phyloP scores from a whole-genome alignment of 2,888 invertebrate species.

The Nycteola revayana region DNA sequence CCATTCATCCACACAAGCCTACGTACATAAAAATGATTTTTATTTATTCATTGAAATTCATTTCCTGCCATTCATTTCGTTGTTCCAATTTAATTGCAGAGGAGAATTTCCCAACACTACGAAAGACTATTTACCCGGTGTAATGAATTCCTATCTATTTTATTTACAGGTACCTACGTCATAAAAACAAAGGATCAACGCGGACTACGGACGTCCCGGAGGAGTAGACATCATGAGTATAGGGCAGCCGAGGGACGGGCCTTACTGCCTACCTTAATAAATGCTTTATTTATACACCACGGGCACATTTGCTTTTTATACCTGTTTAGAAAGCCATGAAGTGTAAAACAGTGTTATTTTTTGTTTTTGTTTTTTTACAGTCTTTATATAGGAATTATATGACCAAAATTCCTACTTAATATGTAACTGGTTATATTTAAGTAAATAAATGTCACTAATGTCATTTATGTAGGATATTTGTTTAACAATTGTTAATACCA shows the following conservation, averaged over 20 bases:
- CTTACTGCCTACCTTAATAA: slow-evolving; percentile 41
- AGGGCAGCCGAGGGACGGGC: no score
- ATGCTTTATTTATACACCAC: slow-evolving; percentile 51
- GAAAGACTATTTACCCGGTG: slow-evolving; percentile 12
- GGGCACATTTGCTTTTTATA: slow-evolving; percentile 43
- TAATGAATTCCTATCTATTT: slow-evolving; percentile 30
- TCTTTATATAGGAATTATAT: no score
- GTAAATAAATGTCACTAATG: no score
- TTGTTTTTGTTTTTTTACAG: slow-evolving; percentile 5
- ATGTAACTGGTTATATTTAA: no score
- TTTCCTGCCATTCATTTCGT: no score
- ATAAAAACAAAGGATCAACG: slow-evolving; percentile 50
- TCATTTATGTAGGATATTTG: no score
- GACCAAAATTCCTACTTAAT: no score
- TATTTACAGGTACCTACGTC: slow-evolving; percentile 20
- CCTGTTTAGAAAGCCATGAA: slow-evolving; percentile 41
- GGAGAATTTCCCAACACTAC: no score
- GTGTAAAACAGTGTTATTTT: slow-evolving; percentile 37
- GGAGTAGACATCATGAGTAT: slow-evolving; percentile 25
- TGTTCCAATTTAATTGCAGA: no score
- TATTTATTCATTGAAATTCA: slow-evolving; percentile 35
- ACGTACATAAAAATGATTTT: background rate
- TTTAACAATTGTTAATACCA: no score
- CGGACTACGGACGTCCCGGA: slow-evolving; percentile 35
- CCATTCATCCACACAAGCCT: no score